Percentiles rank a stretch among this genome's conserved stretches.
Evolutionary conservation across 2,888 invertebrate genomes (phyloP).

Genomic region (Acanthosepion pharaonis): DNA sequence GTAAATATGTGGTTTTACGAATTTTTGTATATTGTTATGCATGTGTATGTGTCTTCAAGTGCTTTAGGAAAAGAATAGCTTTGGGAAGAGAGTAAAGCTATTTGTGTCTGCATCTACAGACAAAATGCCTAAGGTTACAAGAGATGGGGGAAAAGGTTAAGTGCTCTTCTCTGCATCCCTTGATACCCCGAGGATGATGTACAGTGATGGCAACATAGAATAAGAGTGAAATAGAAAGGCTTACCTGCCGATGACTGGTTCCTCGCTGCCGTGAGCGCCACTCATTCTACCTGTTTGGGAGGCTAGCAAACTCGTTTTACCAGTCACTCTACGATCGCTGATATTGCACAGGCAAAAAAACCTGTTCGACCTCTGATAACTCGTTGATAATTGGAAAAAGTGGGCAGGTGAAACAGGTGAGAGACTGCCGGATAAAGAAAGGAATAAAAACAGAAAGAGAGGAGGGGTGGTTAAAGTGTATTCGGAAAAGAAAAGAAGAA

Average conservation of each 20-base stretch:
- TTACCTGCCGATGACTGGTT: slow-evolving; percentile 13
- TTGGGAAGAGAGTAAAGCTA: not conserved
- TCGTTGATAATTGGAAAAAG: not conserved
- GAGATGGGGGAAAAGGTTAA: slow-evolving; percentile 1
- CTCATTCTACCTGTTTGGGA: slow-evolving; percentile 33
- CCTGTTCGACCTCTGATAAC: slow-evolving; percentile 33
- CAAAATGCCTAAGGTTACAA: not conserved
- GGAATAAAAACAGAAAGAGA: not conserved
- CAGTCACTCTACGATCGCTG: not conserved
- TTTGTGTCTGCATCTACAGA: not conserved
- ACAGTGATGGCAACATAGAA: slow-evolving; percentile 33
- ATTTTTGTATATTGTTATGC: not conserved
- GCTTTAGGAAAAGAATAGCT: not conserved
- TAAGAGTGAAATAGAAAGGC: slow-evolving; percentile 7
- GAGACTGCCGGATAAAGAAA: not conserved
- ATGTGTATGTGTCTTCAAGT: not conserved
- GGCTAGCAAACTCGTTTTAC: slow-evolving; percentile 33
- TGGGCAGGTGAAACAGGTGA: not conserved
- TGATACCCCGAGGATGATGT: slow-evolving; percentile 10
- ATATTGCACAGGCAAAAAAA: slow-evolving; percentile 10
- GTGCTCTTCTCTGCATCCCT: slow-evolving; percentile 17
- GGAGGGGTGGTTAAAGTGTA: not conserved
- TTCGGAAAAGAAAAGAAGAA: not conserved
- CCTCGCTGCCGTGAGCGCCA: slow-evolving; percentile 12
- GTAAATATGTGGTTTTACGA: not conserved